Percentiles rank a stretch among this genome's conserved stretches.
These are phyloP conservation scores for Armadillidium nasatum DNA, from an alignment of 1,140 invertebrate genomes.

Conservation along the genomic window DNA sequence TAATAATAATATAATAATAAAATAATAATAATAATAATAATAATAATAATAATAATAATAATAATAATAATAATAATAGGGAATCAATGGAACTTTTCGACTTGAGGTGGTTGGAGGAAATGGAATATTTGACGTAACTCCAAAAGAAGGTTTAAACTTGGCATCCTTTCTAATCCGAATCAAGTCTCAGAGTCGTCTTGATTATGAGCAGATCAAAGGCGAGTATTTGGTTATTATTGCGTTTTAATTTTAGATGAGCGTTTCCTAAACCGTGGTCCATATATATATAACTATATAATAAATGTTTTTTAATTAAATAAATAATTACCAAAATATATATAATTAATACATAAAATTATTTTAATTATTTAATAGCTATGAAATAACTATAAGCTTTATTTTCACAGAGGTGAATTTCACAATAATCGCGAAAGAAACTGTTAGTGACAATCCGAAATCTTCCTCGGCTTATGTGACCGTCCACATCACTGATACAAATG, in stretches of 20 bases:
- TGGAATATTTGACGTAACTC: conserved; percentile 83
- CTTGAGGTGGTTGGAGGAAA: conserved; percentile 72
- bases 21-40: too few species aligned
- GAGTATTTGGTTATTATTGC: conserved; percentile 22
- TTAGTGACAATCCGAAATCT: conserved; percentile 64
- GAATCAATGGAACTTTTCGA: conserved; percentile 85
- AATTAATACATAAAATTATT: too few species aligned
- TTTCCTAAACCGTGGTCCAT: too few species aligned
- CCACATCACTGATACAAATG: conserved; percentile 83
- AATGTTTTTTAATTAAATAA: too few species aligned
- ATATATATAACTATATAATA: too few species aligned
- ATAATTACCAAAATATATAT: too few species aligned
- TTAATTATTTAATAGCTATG: neutral
- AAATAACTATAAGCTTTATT: neutral
- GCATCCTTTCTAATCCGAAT: conserved; percentile 86
- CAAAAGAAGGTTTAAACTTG: conserved; percentile 81
- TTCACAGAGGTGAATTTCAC: conserved; percentile 71
- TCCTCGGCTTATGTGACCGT: conserved; percentile 78
- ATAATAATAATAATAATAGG: conserved; percentile 55
- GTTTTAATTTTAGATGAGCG: too few species aligned
- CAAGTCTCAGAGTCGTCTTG: conserved; percentile 72
- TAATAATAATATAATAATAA: too few species aligned
- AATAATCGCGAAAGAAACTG: conserved; percentile 76
- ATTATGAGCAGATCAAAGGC: conserved; percentile 72
- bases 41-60: too few species aligned